These are phyloP conservation scores for Folsomia manolachei DNA, from an alignment of 2,888 invertebrate genomes.

Conservation along the genomic window DNA sequence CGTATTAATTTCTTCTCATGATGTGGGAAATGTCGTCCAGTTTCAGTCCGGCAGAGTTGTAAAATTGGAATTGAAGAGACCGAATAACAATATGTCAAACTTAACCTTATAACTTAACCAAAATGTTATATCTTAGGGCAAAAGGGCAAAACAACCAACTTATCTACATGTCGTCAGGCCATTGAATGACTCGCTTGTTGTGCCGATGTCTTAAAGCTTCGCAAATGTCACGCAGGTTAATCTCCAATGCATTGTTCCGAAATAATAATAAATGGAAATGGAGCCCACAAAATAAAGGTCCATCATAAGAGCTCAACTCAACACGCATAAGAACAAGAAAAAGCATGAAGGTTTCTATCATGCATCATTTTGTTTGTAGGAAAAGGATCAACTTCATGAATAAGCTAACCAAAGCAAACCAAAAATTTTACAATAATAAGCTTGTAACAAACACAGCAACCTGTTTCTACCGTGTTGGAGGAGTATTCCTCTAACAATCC, in stretches of 20 bases:
- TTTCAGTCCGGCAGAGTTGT: too few relatives aligned
- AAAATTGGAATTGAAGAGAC: too few relatives aligned
- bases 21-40: too few relatives aligned
- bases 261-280: too few relatives aligned
- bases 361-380: neutral
- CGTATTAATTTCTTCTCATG: too few relatives aligned
- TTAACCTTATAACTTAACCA: too few relatives aligned
- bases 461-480: constrained; percentile 11
- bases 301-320: neutral
- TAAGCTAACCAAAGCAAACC: neutral
- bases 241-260: neutral
- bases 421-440: neutral
- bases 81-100: too few relatives aligned
- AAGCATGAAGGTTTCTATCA: too few relatives aligned
- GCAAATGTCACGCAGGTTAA: neutral
- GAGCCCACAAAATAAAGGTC: neutral
- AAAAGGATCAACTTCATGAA: neutral
- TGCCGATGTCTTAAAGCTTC: neutral
- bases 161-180: neutral
- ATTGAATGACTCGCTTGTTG: too few relatives aligned
- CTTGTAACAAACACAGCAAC: constrained; percentile 13
- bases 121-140: too few relatives aligned
- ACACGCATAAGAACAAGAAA: too few relatives aligned
- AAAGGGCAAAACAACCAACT: too few relatives aligned
- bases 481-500: constrained; percentile 2